Evolutionary conservation across 2,113 vertebrate genomes (phyloP), one percentile per base, ranked within the genome.

Genomic region (Collichthys lucidus): DNA sequence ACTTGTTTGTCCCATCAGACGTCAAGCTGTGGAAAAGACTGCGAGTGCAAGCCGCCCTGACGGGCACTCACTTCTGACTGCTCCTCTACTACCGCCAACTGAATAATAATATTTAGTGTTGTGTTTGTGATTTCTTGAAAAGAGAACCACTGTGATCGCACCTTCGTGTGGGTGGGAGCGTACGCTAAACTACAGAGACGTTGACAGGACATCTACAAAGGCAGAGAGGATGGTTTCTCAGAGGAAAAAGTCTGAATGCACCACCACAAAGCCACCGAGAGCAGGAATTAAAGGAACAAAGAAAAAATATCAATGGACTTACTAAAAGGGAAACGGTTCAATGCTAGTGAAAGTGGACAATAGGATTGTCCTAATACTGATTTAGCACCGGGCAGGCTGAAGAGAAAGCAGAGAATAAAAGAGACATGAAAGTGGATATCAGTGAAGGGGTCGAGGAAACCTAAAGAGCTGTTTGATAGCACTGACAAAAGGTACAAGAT

Each of bases 1-100:
- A 35, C 74, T 71, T 56, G 65, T 85, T 79, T 69, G 72, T 79
- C 53, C 59, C 16, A 14, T 73, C 65, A 82, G 71, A 50, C 62
- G 26, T 68, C 62, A 56, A 62, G 46, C 31, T 62, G 35, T 40
- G 7, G 35, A 40, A 40, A 9, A 40, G 35, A 8, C 8, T 40
- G 35, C 40, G 47, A 85, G 42, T 50, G 62, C 46, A 46, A 56
- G 73, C 77, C 50, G 69, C n/a, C 42, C 69, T 29, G 65, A 75
- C 50, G 82, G 49, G 16, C 24, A 42, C 22, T 52, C 59, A 61
- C 72, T 42, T 4, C 56, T 4, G 8, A 68, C 80, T 77, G 59
- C 63, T 85, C 12, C 10, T 66, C 12, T 63, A 35, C 65, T 55
- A 16, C 44, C 50, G 61, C 11, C 50, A 24, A 4, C 67, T 56